Evolutionary conservation across 2,113 vertebrate species (phyloP).

Genomic region (Apteryx mantelli): DNA sequence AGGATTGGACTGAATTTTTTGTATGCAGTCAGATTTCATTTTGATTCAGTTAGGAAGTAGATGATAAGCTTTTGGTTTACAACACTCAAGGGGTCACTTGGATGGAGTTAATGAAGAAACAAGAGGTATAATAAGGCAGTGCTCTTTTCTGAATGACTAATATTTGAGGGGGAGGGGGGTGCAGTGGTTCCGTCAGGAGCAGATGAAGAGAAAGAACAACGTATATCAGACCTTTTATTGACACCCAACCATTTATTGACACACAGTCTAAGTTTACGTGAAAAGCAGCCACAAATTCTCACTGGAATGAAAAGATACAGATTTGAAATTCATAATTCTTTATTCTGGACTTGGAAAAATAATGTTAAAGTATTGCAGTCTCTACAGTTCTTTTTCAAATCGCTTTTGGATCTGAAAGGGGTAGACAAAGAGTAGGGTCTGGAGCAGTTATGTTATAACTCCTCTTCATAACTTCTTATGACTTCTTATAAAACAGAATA

Average conservation of each 20-base stretch:
- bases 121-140: background rate
- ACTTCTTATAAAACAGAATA: background rate
- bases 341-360: background rate
- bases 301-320: background rate
- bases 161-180: background rate
- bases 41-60: background rate
- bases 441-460: background rate
- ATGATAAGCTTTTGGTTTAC: background rate
- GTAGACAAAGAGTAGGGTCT: background rate
- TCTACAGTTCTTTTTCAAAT: background rate
- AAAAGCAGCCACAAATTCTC: background rate
- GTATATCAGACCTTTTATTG: background rate
- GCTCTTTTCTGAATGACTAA: background rate
- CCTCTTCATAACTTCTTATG: background rate
- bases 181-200: background rate
- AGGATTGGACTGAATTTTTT: background rate
- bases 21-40: background rate
- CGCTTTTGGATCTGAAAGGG: background rate
- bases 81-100: background rate
- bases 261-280: background rate
- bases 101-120: constrained; percentile 11
- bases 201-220: background rate
- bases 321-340: background rate
- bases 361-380: background rate
- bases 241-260: background rate